These are phyloP conservation scores for Blastomussa wellsi DNA, from an alignment of 92 coral and sea anemone genomes.

Conservation along the genomic window DNA sequence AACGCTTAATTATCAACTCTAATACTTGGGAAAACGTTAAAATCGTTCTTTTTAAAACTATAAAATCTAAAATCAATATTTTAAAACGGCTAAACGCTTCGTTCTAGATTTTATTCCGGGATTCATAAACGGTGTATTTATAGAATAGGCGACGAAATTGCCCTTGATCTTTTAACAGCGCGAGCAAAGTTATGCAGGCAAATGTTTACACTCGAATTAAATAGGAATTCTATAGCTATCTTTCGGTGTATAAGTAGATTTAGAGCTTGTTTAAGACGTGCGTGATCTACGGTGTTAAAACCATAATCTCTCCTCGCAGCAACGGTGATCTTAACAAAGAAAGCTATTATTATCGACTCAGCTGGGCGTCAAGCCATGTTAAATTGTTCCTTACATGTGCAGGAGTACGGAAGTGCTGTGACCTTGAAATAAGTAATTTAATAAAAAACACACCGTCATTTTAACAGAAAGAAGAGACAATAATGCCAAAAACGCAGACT, in stretches of 20 bases:
- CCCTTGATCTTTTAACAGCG: background rate
- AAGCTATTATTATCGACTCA: constrained; percentile 2
- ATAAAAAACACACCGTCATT: background rate
- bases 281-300: constrained; percentile 17
- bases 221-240: constrained; percentile 18
- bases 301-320: background rate
- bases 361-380: constrained; percentile 35
- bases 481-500: background rate
- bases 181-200: background rate
- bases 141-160: background rate
- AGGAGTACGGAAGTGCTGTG: constrained; percentile 34
- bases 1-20: background rate
- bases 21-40: background rate
- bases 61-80: background rate
- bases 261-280: constrained; percentile 30
- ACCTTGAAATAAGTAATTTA: background rate
- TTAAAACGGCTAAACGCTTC: background rate
- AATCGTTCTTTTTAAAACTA: background rate
- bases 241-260: constrained; percentile 10
- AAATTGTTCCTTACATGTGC: constrained; percentile 28
- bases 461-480: background rate
- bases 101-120: background rate
- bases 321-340: constrained; percentile 11
- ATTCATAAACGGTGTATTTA: background rate
- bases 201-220: constrained; percentile 16